Base-by-base conservation (phyloP, 2,113 vertebrate species). In the Perca schrenkii region DNA sequence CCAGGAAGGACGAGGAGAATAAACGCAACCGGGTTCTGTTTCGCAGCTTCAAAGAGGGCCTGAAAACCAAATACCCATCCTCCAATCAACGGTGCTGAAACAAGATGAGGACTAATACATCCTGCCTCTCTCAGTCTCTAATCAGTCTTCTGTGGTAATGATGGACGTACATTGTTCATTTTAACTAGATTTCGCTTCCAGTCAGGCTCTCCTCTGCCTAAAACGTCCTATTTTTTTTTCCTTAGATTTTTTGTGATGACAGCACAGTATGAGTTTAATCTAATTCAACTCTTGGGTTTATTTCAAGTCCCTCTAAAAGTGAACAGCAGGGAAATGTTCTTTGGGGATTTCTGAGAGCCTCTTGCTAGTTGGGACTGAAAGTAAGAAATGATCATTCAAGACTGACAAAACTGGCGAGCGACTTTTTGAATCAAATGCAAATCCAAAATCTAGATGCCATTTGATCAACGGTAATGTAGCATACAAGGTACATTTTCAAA, bases 1-100 rank as follows among this genome's bases (percentile, higher is more conserved):
- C 95, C 52, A 95, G 89, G 84, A 98, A 98, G 77, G 97, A 98
- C 11, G 96, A 96, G 19, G 97, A 98, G 92, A 98, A 98, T 91
- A 95, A 95, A 46, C 95, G 84, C 83, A 98, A 98, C 93, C 96
- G 97, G 6, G 66, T 97, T 36, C 95, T 98, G 70, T 98, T 97
- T 74, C 96, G 97, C 49, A 97, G 94, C 89, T 98, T 98, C 93
- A 98, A 98, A 84, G 97, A 97, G 86, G 96, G 96, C 14, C 94
- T 98, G 89, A 98, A 96, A 90, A 81, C 81, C 88, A 97, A 97
- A 92, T 98, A 98, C 77, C 96, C 96, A 0, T 89, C 92, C 52
- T 98, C 97, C 1, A 71, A 87, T 6, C 94, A 94, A 4, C 95
- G 94, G 34, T 98, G 97, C 94, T 98, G 95, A 97, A 19, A n/a